phyloP scores from a whole-genome alignment of 2,888 invertebrate species.

The Lobophora halterata region DNA sequence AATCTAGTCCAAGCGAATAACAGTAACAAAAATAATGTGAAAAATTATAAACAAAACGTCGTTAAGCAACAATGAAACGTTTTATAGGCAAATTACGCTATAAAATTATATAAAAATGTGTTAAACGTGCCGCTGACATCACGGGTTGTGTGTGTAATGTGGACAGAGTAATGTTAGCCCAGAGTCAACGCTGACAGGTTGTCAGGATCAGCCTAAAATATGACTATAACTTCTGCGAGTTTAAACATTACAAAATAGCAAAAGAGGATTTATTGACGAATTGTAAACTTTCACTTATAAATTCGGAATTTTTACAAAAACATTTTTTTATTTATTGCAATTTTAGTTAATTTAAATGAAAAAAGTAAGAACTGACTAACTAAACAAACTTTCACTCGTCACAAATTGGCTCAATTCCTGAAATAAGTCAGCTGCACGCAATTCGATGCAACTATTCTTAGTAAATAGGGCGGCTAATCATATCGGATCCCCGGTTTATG shows the following conservation, averaged over 20 bases:
- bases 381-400: not conserved
- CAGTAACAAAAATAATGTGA: conserved; percentile 20
- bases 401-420: conserved; percentile 1
- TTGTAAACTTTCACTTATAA: too few relatives aligned
- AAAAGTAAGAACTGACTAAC: too few relatives aligned
- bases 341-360: too few relatives aligned
- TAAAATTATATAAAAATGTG: conserved; percentile 41
- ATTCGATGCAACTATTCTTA: conserved; percentile 9
- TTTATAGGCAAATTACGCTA: conserved; percentile 26
- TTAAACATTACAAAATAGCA: too few relatives aligned
- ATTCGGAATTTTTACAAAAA: too few relatives aligned
- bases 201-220: too few relatives aligned
- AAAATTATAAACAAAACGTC: conserved; percentile 27
- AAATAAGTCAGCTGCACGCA: conserved; percentile 15
- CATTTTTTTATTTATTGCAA: too few relatives aligned
- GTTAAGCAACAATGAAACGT: conserved; percentile 24
- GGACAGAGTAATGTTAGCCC: conserved; percentile 26
- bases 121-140: conserved; percentile 35
- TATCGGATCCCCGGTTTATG: not conserved
- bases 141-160: conserved; percentile 29
- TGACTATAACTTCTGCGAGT: too few relatives aligned
- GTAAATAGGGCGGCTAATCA: not conserved
- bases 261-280: too few relatives aligned
- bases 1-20: conserved; percentile 4
- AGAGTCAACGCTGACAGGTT: too few relatives aligned